Conservation (phyloP, 2,797 vertebrate genomes). For the Danio choprae region DNA sequence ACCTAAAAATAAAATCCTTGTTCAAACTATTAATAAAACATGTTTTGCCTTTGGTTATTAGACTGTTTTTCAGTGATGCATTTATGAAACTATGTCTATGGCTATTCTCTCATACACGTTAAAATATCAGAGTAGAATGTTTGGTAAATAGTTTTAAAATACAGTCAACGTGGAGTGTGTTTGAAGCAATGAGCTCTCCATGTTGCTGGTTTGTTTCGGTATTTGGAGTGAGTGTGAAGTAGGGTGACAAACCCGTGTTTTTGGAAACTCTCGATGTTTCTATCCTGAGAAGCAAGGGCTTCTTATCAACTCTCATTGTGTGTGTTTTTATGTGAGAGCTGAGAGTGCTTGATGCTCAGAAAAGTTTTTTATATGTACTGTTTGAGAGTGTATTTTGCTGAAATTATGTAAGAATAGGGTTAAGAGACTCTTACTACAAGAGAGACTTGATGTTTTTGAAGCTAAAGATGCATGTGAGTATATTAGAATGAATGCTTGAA, state of each 20-base stretch:
- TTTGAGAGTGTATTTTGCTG: background rate
- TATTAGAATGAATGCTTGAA: background rate
- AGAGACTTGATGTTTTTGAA: conserved; percentile 5
- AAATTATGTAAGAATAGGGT: conserved; percentile 10
- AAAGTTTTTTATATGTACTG: background rate
- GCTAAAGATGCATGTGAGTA: background rate
- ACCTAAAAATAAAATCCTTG: too few relatives aligned
- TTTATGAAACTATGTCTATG: background rate
- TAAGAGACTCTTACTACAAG: background rate
- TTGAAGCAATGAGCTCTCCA: conserved; percentile 3
- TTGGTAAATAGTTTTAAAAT: conserved; percentile 24
- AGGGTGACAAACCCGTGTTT: background rate
- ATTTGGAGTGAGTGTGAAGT: conserved; percentile 18
- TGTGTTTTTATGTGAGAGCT: background rate
- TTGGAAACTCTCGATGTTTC: conserved; percentile 9
- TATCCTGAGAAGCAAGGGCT: conserved; percentile 6
- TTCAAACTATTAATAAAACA: too few relatives aligned
- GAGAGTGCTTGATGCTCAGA: background rate
- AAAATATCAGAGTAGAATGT: conserved; percentile 5
- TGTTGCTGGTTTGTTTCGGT: conserved; percentile 13
- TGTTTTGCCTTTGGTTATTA: background rate
- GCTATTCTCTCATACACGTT: background rate
- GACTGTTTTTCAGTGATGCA: background rate
- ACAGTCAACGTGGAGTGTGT: conserved; percentile 14
- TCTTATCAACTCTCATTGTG: background rate